phyloP scores from a whole-genome alignment of 1,140 invertebrate genomes.

The Eufriesea mexicana region DNA sequence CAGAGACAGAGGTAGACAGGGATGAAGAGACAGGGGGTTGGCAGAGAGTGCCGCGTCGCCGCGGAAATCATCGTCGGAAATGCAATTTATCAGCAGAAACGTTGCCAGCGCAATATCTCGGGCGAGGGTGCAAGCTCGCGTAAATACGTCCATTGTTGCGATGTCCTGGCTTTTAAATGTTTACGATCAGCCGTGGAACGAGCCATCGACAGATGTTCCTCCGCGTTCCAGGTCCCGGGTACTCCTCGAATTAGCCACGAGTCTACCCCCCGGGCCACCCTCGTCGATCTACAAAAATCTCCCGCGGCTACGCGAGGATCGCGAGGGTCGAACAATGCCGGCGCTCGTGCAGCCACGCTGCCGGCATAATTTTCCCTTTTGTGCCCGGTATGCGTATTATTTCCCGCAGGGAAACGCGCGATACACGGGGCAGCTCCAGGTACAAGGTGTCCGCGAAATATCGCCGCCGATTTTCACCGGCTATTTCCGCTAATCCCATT shows the following conservation, averaged over 20 bases:
- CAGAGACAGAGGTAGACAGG: too few species aligned
- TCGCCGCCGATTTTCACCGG: not conserved
- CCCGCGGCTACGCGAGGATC: not conserved
- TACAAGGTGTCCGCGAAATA: slow-evolving; percentile 3
- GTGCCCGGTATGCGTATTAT: not conserved
- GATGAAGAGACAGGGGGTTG: too few species aligned
- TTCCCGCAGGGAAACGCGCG: not conserved
- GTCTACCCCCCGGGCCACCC: not conserved
- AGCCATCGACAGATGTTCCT: slow-evolving; percentile 73
- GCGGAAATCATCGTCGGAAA: slow-evolving; percentile 35
- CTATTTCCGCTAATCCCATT: slow-evolving; percentile 7
- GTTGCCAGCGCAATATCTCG: slow-evolving; percentile 20
- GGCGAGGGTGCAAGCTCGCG: slow-evolving; percentile 13
- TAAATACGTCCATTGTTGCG: slow-evolving; percentile 53
- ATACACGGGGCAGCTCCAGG: too few species aligned
- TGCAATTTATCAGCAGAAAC: slow-evolving; percentile 48
- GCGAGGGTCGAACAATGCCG: slow-evolving; percentile 13
- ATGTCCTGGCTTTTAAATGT: slow-evolving; percentile 58
- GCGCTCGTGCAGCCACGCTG: too few species aligned
- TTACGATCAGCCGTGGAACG: slow-evolving; percentile 63
- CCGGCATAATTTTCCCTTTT: slow-evolving; percentile 11
- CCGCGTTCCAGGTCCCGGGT: slow-evolving; percentile 1
- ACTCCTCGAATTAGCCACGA: slow-evolving; percentile 59
- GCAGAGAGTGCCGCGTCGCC: not conserved
- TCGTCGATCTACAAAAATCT: slow-evolving; percentile 31